Percentiles rank a stretch among this genome's conserved stretches.
Conservation (phyloP, 2,888 invertebrate genomes). For the Agriotes lineatus region DNA sequence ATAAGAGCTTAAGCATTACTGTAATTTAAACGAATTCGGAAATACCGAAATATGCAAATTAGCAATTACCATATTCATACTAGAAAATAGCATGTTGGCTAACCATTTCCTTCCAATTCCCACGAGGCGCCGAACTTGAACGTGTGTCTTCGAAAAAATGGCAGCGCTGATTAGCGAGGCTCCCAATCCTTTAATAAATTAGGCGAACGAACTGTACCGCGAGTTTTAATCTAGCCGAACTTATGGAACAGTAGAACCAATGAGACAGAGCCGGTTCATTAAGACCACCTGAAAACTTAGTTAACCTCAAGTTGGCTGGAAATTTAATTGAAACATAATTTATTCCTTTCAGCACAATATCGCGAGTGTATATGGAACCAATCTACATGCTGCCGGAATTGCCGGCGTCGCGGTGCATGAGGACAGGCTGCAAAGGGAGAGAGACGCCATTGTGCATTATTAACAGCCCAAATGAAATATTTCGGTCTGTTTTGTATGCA, state of each 20-base stretch:
- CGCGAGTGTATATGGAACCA: constrained; percentile 10
- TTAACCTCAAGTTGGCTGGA: constrained; percentile 4
- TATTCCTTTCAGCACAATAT: constrained; percentile 10
- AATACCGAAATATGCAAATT: constrained; percentile 28
- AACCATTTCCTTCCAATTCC: constrained; percentile 25
- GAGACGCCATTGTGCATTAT: constrained; percentile 29
- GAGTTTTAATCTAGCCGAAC: too few species aligned
- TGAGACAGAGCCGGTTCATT: too few species aligned
- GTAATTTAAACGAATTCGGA: constrained; percentile 10
- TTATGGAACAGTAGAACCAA: not conserved
- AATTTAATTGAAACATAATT: constrained; percentile 15
- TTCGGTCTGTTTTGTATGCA: constrained; percentile 26
- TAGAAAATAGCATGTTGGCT: constrained; percentile 25
- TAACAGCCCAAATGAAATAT: constrained; percentile 35
- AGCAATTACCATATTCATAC: constrained; percentile 39
- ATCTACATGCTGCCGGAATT: constrained; percentile 21
- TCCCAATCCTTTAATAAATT: too few species aligned
- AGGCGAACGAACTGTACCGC: too few species aligned
- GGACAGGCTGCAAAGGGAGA: constrained; percentile 28
- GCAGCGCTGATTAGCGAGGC: too few species aligned
- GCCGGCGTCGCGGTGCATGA: constrained; percentile 15
- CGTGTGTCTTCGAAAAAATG: too few species aligned
- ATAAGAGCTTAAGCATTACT: not conserved
- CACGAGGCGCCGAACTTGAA: constrained; percentile 19
- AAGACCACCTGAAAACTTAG: not conserved